Conservation (phyloP, 2,888 invertebrate species). For the Eupeodes luniger region DNA sequence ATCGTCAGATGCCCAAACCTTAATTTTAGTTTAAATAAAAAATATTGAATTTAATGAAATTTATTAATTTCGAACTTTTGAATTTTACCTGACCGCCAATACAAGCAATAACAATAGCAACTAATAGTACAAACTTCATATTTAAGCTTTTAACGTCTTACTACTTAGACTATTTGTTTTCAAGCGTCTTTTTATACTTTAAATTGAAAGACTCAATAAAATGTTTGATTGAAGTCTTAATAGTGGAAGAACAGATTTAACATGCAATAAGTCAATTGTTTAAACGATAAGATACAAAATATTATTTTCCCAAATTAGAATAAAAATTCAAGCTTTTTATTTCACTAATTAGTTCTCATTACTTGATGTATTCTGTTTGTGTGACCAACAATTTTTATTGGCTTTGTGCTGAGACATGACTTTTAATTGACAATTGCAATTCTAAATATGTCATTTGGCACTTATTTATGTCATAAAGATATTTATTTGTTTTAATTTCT, state of each 20-base stretch:
- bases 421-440: neutral
- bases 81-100: constrained; percentile 2
- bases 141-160: neutral
- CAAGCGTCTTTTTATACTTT: constrained; percentile 15
- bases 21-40: neutral
- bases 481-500: neutral
- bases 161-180: neutral
- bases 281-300: neutral
- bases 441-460: too few relatives aligned
- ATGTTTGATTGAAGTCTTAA: neutral
- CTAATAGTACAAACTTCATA: constrained; percentile 1
- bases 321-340: neutral
- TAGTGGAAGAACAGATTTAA: neutral
- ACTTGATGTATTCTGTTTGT: neutral
- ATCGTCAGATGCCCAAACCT: constrained; percentile 4
- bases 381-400: neutral
- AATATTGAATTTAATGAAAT: neutral
- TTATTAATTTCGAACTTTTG: neutral
- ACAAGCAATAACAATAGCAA: neutral
- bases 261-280: constrained; percentile 29
- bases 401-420: neutral
- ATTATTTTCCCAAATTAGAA: constrained; percentile 15
- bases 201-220: neutral
- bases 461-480: neutral
- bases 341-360: neutral